These are phyloP conservation scores for Luperina testacea DNA, from an alignment of 2,888 invertebrate species.

Conservation along the genomic window DNA sequence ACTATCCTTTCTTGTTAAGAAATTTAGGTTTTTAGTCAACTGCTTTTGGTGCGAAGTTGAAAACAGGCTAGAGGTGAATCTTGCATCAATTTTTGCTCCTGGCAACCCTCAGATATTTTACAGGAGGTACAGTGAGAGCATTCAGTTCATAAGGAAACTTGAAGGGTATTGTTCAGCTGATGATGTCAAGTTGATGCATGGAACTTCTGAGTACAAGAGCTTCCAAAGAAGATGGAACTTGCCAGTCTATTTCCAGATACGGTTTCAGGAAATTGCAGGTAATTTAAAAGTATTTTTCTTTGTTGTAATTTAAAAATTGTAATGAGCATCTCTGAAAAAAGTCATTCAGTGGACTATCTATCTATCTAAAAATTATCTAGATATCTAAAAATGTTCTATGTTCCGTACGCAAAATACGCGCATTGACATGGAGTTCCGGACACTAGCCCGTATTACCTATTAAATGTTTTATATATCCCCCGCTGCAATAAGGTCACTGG, in stretches of 20 bases:
- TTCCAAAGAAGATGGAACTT: conserved; percentile 97
- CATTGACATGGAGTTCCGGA: too few relatives aligned
- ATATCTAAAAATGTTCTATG: neutral
- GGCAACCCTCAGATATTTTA: conserved; percentile 97
- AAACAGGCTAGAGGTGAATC: conserved; percentile 94
- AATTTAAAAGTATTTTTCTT: conserved; percentile 48
- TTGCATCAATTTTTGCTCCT: conserved; percentile 96
- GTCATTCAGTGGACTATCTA: neutral
- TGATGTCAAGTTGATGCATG: conserved; percentile 90
- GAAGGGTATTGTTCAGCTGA: conserved; percentile 91
- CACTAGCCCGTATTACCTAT: too few relatives aligned
- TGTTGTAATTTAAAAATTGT: neutral
- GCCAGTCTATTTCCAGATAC: conserved; percentile 98
- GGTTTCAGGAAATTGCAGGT: conserved; percentile 98
- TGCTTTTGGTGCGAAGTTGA: conserved; percentile 97
- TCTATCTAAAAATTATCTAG: too few relatives aligned
- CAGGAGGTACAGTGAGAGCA: conserved; percentile 94
- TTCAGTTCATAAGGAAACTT: conserved; percentile 93
- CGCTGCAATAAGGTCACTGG: neutral
- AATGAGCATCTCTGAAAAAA: neutral
- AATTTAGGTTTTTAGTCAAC: conserved; percentile 92
- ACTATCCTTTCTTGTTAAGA: conserved; percentile 81
- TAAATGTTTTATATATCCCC: neutral
- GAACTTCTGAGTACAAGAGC: conserved; percentile 93
- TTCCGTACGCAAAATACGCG: too few relatives aligned